Base-by-base conservation (phyloP, 2,797 vertebrate genomes). In the Xiphophorus birchmanni region DNA sequence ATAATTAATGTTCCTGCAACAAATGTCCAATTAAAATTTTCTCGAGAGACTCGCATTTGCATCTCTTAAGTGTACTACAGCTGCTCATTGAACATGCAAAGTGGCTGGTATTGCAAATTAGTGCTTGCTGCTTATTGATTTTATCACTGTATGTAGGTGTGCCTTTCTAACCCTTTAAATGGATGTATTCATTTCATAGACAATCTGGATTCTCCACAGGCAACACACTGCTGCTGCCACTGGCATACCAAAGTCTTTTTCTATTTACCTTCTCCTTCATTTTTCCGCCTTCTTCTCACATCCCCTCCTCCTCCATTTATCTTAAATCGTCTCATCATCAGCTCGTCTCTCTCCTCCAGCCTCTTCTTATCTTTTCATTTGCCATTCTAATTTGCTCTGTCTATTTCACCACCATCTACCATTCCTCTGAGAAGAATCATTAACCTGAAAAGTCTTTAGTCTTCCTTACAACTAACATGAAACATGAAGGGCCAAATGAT, bases 171-270 rank as follows among this genome's bases (percentile, higher is more conserved):
- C 10, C 11, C 37, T 69, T 65, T 69, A 42, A 93, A 92, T 86
- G 82, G 79, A 84, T 80, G 83, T 77, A 82, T 93, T 94, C 85
- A 93, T 88, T 79, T 76, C 65, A 56, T 1, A 74, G 78, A 91
- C 87, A 90, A 91, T 90, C 89, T 88, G 74, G 76, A 80, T 85
- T 87, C 82, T 85, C 84, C 56, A 76, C 79, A 87, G 83, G 80
- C 87, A 77, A 58, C 81, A 73, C 21, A 23, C 37, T 37, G 23
- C 81, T 67, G 79, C 84, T 58, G 84, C 82, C 87, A 83, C 77
- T 50, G 45, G 91, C 87, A 93, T 91, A 90, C 87, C 91, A 92
- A 93, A 86, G 81, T 77, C 85, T 48, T 82, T 82, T 73, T 87
- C 84, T 80, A 75, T 84, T 80, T 79, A 52, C 73, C 56, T 63